Percentiles rank a stretch among this genome's conserved stretches.
phyloP scores from a whole-genome alignment of 2,113 vertebrate species.

The Rostratula benghalensis region DNA sequence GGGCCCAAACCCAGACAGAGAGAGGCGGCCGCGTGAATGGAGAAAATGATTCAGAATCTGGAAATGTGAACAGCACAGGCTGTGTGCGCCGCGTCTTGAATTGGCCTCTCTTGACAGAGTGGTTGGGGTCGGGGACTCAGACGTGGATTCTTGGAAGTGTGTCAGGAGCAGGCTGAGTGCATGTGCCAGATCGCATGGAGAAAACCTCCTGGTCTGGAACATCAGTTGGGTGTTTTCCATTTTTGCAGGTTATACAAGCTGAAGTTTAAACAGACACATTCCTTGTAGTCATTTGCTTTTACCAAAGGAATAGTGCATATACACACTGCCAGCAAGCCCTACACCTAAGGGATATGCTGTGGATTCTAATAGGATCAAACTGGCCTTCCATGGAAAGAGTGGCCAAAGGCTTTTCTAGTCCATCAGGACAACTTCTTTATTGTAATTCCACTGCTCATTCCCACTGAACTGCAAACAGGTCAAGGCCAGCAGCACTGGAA shows the following conservation, averaged over 20 bases:
- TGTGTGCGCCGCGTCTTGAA: background rate
- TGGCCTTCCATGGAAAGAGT: background rate
- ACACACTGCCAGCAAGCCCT: background rate
- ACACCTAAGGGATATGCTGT: background rate
- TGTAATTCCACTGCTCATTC: background rate
- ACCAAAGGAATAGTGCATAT: background rate
- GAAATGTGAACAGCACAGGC: slow-evolving; percentile 8
- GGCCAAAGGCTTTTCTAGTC: background rate
- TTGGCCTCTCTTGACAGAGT: background rate
- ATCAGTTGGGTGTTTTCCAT: background rate
- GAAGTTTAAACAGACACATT: background rate
- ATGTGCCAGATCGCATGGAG: background rate
- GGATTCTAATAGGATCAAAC: background rate
- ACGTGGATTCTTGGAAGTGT: slow-evolving; percentile 24
- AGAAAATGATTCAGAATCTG: slow-evolving; percentile 44
- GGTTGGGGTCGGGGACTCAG: background rate
- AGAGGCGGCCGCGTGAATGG: accelerated
- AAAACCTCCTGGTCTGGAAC: background rate
- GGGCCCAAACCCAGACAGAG: background rate
- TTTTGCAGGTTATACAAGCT: background rate
- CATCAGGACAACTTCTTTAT: background rate
- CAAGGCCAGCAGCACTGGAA: background rate
- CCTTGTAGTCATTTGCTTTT: background rate
- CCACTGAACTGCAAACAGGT: background rate
- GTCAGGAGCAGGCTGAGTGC: background rate